A percentile compares a stretch with the other conserved stretches of the same genome.
These are phyloP conservation scores for Hydrozoanthus tunicans DNA, from an alignment of 64 coral and sea anemone species.

Conservation along the genomic window DNA sequence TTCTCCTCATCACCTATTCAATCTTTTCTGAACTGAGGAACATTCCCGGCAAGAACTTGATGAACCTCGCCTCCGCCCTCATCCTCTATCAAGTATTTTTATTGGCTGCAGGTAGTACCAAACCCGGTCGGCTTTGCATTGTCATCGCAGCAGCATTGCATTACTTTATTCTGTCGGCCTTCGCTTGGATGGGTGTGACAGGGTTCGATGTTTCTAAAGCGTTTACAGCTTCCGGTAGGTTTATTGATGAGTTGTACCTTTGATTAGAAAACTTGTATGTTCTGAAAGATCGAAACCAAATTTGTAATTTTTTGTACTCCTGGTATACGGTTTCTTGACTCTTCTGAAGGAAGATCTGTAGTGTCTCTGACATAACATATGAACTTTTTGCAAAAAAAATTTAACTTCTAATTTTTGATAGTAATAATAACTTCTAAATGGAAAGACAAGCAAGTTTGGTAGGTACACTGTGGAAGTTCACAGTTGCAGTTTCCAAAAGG, in stretches of 20 bases:
- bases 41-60: conserved; percentile 6
- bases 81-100: background rate
- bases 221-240: background rate
- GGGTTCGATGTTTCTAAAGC: conserved; percentile 11
- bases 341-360: background rate
- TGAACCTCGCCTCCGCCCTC: background rate
- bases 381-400: too few species aligned
- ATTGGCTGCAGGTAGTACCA: background rate
- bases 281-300: background rate
- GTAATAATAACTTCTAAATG: too few species aligned
- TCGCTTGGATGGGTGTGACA: conserved; percentile 19
- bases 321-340: background rate
- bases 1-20: conserved; percentile 13
- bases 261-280: background rate
- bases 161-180: background rate
- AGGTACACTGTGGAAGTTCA: too few species aligned
- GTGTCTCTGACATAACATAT: too few species aligned
- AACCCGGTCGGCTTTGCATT: background rate
- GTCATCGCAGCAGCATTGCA: background rate
- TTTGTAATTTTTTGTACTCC: background rate
- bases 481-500: too few species aligned
- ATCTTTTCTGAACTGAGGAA: conserved; percentile 11
- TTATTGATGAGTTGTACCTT: background rate
- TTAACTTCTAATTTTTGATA: too few species aligned
- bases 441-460: too few species aligned